Conservation (phyloP, 2,113 vertebrate genomes). For the Acanthochromis polyacanthus region DNA sequence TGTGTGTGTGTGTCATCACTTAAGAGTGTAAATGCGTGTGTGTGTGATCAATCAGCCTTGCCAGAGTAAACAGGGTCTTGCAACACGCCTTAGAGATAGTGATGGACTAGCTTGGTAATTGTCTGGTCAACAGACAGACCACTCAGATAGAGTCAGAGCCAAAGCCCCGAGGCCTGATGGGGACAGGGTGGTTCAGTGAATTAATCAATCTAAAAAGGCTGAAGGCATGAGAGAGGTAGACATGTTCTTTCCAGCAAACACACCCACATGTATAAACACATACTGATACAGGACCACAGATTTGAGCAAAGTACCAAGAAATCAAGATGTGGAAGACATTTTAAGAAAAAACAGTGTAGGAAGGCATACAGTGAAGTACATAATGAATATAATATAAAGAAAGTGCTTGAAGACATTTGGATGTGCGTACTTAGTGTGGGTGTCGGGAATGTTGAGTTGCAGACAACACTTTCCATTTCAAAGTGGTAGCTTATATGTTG, state of each 20-base stretch:
- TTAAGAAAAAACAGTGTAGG: too few species aligned
- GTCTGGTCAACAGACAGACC: constrained; percentile 44
- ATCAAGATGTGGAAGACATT: not conserved
- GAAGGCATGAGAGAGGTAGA: constrained; percentile 26
- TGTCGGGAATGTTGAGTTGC: too few species aligned
- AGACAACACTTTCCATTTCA: too few species aligned
- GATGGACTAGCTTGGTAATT: constrained; percentile 46
- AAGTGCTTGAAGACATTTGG: not conserved
- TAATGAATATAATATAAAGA: too few species aligned
- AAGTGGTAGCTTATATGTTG: not conserved
- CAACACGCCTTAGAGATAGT: constrained; percentile 22
- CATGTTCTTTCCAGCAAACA: not conserved
- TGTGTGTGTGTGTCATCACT: not conserved
- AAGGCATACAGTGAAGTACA: too few species aligned
- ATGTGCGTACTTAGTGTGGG: too few species aligned
- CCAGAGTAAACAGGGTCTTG: constrained; percentile 19
- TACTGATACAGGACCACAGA: not conserved
- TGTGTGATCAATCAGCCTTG: constrained; percentile 22
- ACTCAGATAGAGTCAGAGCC: constrained; percentile 37
- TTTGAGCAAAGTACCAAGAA: not conserved
- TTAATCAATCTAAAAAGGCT: constrained; percentile 46
- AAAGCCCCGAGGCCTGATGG: constrained; percentile 33
- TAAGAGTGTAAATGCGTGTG: not conserved
- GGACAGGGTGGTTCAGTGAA: constrained; percentile 53
- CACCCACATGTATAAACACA: too few species aligned